Conservation (phyloP, 2,113 vertebrate species). For the Ciconia maguari region DNA sequence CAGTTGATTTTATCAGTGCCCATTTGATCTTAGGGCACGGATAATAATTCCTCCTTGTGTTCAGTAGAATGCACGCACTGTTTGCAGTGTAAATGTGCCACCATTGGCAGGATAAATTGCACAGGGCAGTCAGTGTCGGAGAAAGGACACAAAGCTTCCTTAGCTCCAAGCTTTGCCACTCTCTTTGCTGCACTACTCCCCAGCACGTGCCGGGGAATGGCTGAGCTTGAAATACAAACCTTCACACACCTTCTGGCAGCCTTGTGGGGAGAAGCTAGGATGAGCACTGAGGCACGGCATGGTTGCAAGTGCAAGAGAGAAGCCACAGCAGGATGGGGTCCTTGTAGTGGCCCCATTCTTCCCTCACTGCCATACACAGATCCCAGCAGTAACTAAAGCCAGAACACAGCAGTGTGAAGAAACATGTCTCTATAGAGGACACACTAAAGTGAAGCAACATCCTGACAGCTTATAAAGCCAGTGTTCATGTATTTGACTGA, state of each 20-base stretch:
- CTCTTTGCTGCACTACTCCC: not conserved
- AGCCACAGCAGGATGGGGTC: not conserved
- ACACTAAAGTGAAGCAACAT: not conserved
- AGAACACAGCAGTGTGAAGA: not conserved
- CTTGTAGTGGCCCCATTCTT: not conserved
- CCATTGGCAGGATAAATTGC: not conserved
- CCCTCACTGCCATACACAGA: not conserved
- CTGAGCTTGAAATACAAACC: not conserved
- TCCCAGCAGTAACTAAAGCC: not conserved
- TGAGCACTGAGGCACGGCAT: rapidly evolving
- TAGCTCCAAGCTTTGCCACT: not conserved
- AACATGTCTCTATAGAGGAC: not conserved
- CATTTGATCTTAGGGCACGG: not conserved
- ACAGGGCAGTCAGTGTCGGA: not conserved
- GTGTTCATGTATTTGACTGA: not conserved
- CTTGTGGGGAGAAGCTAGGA: not conserved
- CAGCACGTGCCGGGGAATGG: rapidly evolving
- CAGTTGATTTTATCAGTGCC: no score
- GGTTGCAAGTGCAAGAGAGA: not conserved
- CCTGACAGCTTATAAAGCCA: not conserved
- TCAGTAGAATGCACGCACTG: not conserved
- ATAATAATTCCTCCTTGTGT: not conserved
- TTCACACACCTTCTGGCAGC: not conserved
- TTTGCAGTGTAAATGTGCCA: not conserved
- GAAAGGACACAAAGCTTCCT: not conserved